phyloP scores from a whole-genome alignment of 2,797 vertebrate genomes.

The Pseudochaenichthys georgianus region DNA sequence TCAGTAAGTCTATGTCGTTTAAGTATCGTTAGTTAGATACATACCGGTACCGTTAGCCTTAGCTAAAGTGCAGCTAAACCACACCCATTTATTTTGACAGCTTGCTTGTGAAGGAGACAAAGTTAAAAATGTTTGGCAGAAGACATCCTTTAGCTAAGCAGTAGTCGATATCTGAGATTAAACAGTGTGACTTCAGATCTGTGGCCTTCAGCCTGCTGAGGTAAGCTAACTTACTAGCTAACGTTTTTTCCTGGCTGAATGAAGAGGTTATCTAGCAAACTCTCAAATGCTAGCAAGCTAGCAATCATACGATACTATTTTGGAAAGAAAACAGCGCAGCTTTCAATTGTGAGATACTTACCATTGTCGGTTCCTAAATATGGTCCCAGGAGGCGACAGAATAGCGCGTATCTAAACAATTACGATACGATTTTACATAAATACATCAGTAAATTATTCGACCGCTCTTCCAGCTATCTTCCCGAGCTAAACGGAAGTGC shows the following conservation, averaged over 20 bases:
- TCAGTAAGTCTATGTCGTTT: not conserved
- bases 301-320: not conserved
- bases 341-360: slow-evolving; percentile 47
- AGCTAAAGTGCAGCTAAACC: slow-evolving; percentile 24
- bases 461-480: slow-evolving; percentile 76
- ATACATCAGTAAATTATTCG: slow-evolving; percentile 61
- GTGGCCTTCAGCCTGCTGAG: slow-evolving; percentile 1
- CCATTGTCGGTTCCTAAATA: slow-evolving; percentile 75
- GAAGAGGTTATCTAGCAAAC: slow-evolving; percentile 28
- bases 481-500: slow-evolving; percentile 69
- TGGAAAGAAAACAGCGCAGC: not conserved
- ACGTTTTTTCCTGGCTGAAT: slow-evolving; percentile 44
- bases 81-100: slow-evolving; percentile 49
- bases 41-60: slow-evolving; percentile 10
- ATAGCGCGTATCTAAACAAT: slow-evolving; percentile 38
- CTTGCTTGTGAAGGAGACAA: not conserved
- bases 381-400: slow-evolving; percentile 31
- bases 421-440: slow-evolving; percentile 48
- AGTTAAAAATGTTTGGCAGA: not conserved
- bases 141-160: fast-evolving
- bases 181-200: slow-evolving; percentile 4
- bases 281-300: slow-evolving; percentile 35
- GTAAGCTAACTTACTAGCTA: slow-evolving; percentile 25
- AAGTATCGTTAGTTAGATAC: not conserved
- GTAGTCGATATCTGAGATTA: not conserved